Evolutionary conservation across 2,888 invertebrate species (phyloP), one percentile per base, ranked within the genome.

Genomic region (Fabriciana adippe): DNA sequence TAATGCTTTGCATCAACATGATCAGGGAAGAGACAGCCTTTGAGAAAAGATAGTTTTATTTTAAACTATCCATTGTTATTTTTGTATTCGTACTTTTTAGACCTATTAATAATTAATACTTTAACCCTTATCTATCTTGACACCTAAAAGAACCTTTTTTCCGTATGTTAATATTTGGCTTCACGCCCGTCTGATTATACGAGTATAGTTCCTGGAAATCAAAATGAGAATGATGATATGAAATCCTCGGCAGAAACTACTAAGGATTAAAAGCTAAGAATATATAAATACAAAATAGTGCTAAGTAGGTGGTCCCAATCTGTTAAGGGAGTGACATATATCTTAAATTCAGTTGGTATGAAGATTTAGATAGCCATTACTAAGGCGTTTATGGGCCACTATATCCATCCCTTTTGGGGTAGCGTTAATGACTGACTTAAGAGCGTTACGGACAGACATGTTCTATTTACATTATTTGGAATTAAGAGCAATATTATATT

Each of bases 361-460:
- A 65, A 65, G 65, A 65, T 65, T 59, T 59, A 66, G 59, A 55
- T 66, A 48, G 57, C 63, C 55, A 63, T 69, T 69, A 66, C 61
- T 35, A 47, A 55, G 62, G 54, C 66, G 50, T 69, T 69, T 54
- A 66, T 63, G 69, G 31, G 57, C 41, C 57, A 63, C 63, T 69
- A 66, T 69, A 66, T 69, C 59, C 55, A 62, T 47, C 68, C 61
- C 51, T 65, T 57, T 54, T 41, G n/a, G 59, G 59, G 51, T 50
- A 55, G 61, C 35, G 41, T 45, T 69, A 69, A 63, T 66, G 59
- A 63, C 62, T 47, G 41, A 55, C 63, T 59, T 62, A 51, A 47
- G 50, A 47, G 51, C n/a, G 41, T 35, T 35, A 53, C 6, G 21
- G 50, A 65, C 51, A 18, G 53, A 65, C 57, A n/a, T 51, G 16